Evolutionary conservation across 2,797 vertebrate species (phyloP).

Genomic region (Valencia hispanica): DNA sequence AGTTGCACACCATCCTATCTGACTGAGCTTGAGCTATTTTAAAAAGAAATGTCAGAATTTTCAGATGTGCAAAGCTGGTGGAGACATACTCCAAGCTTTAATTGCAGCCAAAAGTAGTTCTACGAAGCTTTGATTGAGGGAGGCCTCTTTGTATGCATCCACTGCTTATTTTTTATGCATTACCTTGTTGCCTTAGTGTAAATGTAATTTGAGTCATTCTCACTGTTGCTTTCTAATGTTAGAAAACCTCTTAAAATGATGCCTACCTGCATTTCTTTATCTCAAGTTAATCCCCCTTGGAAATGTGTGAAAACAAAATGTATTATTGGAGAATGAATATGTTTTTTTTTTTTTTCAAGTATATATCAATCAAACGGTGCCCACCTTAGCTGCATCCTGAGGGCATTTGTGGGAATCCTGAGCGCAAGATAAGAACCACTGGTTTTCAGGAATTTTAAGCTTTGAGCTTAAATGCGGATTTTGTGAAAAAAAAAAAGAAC

Average conservation of each 20-base stretch:
- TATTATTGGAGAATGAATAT: background rate
- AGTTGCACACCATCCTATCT: background rate
- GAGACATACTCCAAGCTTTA: background rate
- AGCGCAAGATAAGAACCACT: background rate
- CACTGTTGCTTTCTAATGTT: background rate
- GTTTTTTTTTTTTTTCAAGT: background rate
- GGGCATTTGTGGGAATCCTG: background rate
- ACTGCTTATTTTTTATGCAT: background rate
- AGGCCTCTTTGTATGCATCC: background rate
- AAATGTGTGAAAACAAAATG: background rate
- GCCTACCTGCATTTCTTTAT: background rate
- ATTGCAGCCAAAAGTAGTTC: background rate
- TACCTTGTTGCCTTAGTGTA: background rate
- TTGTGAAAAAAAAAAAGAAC: slow-evolving; percentile 2
- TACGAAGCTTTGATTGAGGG: background rate
- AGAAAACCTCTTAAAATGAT: background rate
- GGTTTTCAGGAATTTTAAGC: slow-evolving; percentile 9
- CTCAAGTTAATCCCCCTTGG: background rate
- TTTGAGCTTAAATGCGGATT: slow-evolving; percentile 12
- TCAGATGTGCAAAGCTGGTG: background rate
- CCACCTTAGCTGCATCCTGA: background rate
- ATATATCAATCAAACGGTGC: background rate
- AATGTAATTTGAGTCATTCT: background rate
- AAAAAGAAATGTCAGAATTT: background rate
- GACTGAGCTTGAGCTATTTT: background rate